Percentiles rank a stretch among this genome's conserved stretches.
Conservation (phyloP, 2,797 vertebrate genomes). For the Diceros bicornis region DNA sequence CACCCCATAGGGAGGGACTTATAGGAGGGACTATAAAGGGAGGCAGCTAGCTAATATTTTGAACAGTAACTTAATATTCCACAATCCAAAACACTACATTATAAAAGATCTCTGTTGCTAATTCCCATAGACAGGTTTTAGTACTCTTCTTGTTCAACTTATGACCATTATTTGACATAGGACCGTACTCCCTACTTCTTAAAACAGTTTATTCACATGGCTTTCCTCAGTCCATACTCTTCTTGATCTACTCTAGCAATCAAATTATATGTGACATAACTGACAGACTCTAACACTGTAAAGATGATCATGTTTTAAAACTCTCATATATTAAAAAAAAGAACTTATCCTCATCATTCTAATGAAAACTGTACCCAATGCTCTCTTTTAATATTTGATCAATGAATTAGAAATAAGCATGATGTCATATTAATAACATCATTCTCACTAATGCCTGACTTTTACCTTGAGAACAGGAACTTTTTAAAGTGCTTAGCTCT, state of each 20-base stretch:
- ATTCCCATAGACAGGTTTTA: neutral
- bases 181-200: neutral
- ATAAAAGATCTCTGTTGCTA: neutral
- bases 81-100: neutral
- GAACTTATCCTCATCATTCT: neutral
- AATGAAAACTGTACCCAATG: neutral
- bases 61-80: neutral
- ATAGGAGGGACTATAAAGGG: neutral
- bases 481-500: slow-evolving; percentile 56
- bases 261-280: neutral
- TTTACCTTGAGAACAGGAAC: slow-evolving; percentile 43
- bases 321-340: neutral
- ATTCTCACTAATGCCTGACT: slow-evolving; percentile 59
- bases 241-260: slow-evolving; percentile 33
- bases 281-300: neutral
- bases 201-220: neutral
- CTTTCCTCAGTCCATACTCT: neutral
- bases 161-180: neutral
- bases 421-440: slow-evolving; percentile 16
- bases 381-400: neutral
- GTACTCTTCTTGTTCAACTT: neutral
- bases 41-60: slow-evolving; percentile 11
- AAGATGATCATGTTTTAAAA: neutral
- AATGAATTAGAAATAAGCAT: slow-evolving; percentile 6
- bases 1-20: neutral